Conservation (phyloP, 2,888 invertebrate genomes). For the Xestia c-nigrum region DNA sequence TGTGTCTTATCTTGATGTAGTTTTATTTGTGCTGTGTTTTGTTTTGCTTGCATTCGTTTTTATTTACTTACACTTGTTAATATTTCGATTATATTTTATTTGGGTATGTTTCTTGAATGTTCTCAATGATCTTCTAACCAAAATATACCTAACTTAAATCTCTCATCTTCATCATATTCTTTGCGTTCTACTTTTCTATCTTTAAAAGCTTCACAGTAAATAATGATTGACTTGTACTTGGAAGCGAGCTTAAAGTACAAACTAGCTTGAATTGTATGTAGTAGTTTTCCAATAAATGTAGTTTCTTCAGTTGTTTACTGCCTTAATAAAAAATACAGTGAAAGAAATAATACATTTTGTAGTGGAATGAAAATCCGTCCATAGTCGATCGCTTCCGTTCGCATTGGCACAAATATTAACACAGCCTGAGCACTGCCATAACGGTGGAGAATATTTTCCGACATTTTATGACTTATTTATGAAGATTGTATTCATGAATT, state of each 20-base stretch:
- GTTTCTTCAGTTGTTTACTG: not conserved
- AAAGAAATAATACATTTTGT: slow-evolving; percentile 12
- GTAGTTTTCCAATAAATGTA: slow-evolving; percentile 2
- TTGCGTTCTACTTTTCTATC: not conserved
- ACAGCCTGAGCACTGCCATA: slow-evolving; percentile 37
- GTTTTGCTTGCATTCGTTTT: not conserved
- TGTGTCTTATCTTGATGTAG: slow-evolving; percentile 54
- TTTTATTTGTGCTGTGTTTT: slow-evolving; percentile 33
- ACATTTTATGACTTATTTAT: slow-evolving; percentile 66
- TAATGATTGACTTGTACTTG: not conserved
- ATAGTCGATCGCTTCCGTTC: slow-evolving; percentile 17
- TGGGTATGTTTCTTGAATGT: not conserved
- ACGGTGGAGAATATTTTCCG: slow-evolving; percentile 46
- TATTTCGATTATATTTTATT: not conserved
- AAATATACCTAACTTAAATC: not conserved
- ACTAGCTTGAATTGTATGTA: not conserved
- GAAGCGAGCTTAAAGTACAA: not conserved
- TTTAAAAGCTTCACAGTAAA: not conserved
- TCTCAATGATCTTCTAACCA: not conserved
- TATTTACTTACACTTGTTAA: not conserved
- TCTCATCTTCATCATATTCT: not conserved
- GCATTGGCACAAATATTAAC: slow-evolving; percentile 42
- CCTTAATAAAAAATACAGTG: not conserved
- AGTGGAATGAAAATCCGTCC: slow-evolving; percentile 14
- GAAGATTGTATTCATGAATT: slow-evolving; percentile 72